Base-by-base conservation (phyloP, 1,140 invertebrate species). In the Heliconius eleuchia region DNA sequence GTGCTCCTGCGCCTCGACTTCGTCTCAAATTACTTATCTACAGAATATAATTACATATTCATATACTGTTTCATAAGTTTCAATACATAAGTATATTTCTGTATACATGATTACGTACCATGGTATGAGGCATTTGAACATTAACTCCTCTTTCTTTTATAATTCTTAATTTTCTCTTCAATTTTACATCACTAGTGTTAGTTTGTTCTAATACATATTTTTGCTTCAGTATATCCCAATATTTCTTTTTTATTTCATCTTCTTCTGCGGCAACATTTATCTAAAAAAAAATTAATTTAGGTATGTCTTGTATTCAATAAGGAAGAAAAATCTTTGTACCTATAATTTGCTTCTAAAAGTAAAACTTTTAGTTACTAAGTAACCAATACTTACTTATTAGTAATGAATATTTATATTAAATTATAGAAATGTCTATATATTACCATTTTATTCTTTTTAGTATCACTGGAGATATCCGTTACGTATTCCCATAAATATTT, bases 361-460 rank as follows among this genome's bases (percentile, higher is more conserved):
- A 37, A 37, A 6, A 37, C 34, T 37, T 52, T 52, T 75, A 57
- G n/a, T 6, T 57, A 16, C 3, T 46, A 46, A 46, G 42, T 46
- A 13, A 16, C 42, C 42, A 16, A 16, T 46, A 46, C 13, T 46
- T 57, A 57, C 0, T 2, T 23, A 57, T n/a, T 27, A 30, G 3
- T 66, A 30, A 27, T 30, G 0, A 66, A 66, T 66, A 60, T 23
- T 1, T n/a, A 23, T 57, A 57, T n/a, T 23, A 27, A 60, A 1
- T 13, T 1, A 9, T 70, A 57, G 18, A 66, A 42, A 13, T 66
- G 6, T 37, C 34, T 37, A 37, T 6, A 37, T 37, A 50, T 86
- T 88, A 94, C 92, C 92, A 94, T 94, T 86, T 87, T 88, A 81
- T 89, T 93, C 83, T 93, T 94, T 80, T 93, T 93, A 16, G 71